Evolutionary conservation across 2,888 invertebrate species (phyloP), one percentile per base, ranked within the genome.

Genomic region (Plemyria rubiginata): DNA sequence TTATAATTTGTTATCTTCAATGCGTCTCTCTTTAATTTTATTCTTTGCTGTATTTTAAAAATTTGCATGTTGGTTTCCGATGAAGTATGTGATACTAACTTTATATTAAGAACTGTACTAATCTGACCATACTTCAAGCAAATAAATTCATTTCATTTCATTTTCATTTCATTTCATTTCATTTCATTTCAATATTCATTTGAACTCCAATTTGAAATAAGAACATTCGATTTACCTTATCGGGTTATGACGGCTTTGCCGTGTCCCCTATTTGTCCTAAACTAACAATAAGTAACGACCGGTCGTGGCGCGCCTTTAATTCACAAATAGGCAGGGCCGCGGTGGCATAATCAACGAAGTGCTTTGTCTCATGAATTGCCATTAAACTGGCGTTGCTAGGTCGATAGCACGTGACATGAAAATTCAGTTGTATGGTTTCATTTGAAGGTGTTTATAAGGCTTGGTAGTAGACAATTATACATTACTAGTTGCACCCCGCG

Each of bases 291-390:
- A 52, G 72, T 69, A 68, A 68, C 68, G 70, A 62, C 60, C 63
- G 46, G 49, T 54, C 66, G 73, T 54, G 70, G 72, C 67, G 60
- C 64, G 57, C 72, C 66, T 67, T 57, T 71, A 68, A 76, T 73
- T 72, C 70, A 74, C 76, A 70, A 73, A 68, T 62, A 68, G 71
- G 68, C 59, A 67, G 70, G 68, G 70, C 45, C 16, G 16, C 70
- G 68, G 70, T 11, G 11, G 36, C 69, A 60, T 68, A 71, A 73
- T 75, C 71, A 71, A 59, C 72, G 32, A 67, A 75, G 70, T 75
- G 75, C 65, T 65, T 67, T 57, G 58, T 62, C 58, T 40, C 65
- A 50, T 62, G 62, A 65, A 65, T 51, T 54, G 58, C 54, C 53
- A 62, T 29, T 15, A 54, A 40, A 55, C 59, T 59, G 15, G 63